phyloP scores from a whole-genome alignment of 2,888 invertebrate species.

The Crepidodera aurea region DNA sequence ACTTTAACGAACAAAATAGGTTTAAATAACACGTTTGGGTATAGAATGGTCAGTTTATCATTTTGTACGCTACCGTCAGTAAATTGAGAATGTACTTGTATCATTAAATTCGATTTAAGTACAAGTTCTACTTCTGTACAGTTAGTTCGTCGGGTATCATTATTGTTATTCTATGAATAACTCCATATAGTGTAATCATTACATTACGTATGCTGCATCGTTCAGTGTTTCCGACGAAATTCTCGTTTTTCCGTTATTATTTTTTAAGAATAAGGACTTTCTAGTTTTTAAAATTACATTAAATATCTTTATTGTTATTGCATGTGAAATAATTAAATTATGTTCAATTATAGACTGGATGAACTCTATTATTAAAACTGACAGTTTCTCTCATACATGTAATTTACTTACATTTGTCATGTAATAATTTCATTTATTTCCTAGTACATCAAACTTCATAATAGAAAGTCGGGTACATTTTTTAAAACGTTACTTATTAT shows the following conservation, averaged over 20 bases:
- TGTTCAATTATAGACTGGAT: background rate
- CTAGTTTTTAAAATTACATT: conserved; percentile 12
- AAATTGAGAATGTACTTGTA: conserved; percentile 19
- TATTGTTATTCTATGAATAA: conserved; percentile 31
- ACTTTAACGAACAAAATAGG: conserved; percentile 45
- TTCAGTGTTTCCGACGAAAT: background rate
- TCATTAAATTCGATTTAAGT: conserved; percentile 32
- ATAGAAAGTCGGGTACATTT: no score
- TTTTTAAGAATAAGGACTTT: background rate
- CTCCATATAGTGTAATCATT: conserved; percentile 18
- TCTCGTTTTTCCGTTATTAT: background rate
- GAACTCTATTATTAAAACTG: conserved; percentile 11
- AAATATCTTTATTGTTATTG: conserved; percentile 18
- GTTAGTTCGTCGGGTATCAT: conserved; percentile 30
- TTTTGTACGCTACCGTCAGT: conserved; percentile 34
- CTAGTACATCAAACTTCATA: background rate
- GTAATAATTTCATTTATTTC: background rate
- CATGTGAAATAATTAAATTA: conserved; percentile 18
- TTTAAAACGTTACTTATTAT: no score
- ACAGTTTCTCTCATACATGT: background rate
- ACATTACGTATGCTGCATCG: background rate
- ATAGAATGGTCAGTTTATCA: conserved; percentile 29
- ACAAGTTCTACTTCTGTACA: conserved; percentile 31
- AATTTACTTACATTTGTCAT: conserved; percentile 4
- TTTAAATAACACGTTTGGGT: conserved; percentile 41